A percentile compares a stretch with the other conserved stretches of the same genome.
Evolutionary conservation across 2,888 invertebrate species (phyloP).

Genomic region (Pogonocherus hispidulus): DNA sequence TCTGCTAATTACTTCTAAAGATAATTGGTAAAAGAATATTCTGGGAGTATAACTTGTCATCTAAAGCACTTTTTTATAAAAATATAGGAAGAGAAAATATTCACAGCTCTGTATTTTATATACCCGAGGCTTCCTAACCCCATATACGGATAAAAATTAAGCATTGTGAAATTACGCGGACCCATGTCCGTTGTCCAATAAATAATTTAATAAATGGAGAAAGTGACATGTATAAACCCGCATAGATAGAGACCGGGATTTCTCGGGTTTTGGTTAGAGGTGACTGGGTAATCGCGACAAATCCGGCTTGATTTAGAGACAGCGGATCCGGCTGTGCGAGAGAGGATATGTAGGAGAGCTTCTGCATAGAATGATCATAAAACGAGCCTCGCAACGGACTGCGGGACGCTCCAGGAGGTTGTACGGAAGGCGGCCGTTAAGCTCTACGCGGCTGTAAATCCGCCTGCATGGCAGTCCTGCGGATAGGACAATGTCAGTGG

Average conservation of each 20-base stretch:
- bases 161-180: not conserved
- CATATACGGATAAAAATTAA: no score
- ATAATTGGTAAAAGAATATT: no score
- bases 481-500: no score
- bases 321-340: constrained; percentile 50
- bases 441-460: constrained; percentile 62
- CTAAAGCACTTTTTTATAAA: no score
- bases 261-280: constrained; percentile 36
- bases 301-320: constrained; percentile 59
- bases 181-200: not conserved
- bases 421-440: constrained; percentile 59
- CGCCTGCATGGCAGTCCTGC: constrained; percentile 39
- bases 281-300: constrained; percentile 57
- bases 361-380: constrained; percentile 61
- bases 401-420: constrained; percentile 58
- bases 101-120: no score
- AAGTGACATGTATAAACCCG: constrained; percentile 16
- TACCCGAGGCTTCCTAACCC: no score
- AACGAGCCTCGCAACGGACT: constrained; percentile 53
- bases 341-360: constrained; percentile 51
- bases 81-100: no score
- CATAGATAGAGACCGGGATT: constrained; percentile 22
- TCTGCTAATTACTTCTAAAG: no score
- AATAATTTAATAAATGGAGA: constrained; percentile 28
- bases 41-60: no score